phyloP scores from a whole-genome alignment of 2,888 invertebrate species.

The Sinodicranocentrus sp. region DNA sequence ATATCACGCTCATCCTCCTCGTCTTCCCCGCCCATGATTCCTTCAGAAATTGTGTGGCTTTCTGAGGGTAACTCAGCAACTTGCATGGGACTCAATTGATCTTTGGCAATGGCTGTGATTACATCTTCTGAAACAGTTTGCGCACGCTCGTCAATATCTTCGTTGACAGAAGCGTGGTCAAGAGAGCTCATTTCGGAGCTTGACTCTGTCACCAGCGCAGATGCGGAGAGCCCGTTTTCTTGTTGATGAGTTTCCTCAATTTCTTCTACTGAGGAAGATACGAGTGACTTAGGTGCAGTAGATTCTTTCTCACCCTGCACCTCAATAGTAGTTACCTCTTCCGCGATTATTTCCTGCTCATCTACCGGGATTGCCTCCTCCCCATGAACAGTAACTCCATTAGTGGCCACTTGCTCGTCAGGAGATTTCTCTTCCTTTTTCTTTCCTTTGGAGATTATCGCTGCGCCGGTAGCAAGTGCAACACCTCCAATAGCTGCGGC shows the following conservation, averaged over 20 bases:
- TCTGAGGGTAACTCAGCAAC: constrained; percentile 60
- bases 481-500: constrained; percentile 77
- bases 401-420: constrained; percentile 43
- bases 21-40: constrained; percentile 62
- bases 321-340: constrained; percentile 1
- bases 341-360: not conserved
- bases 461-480: constrained; percentile 71
- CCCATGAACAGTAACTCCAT: constrained; percentile 66
- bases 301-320: constrained; percentile 9
- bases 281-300: constrained; percentile 43
- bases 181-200: constrained; percentile 75
- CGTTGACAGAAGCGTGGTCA: constrained; percentile 73
- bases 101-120: constrained; percentile 69
- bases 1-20: constrained; percentile 63
- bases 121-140: constrained; percentile 64
- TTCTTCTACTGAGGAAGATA: constrained; percentile 34
- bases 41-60: constrained; percentile 71
- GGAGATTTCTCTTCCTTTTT: constrained; percentile 21
- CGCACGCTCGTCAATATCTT: constrained; percentile 65
- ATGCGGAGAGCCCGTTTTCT: constrained; percentile 55
- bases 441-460: constrained; percentile 47
- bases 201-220: constrained; percentile 70
- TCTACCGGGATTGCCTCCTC: constrained; percentile 20
- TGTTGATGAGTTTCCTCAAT: constrained; percentile 54
- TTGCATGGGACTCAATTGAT: constrained; percentile 55